Evolutionary conservation across 2,888 invertebrate species (phyloP).

Genomic region (Argynnis bischoffii): DNA sequence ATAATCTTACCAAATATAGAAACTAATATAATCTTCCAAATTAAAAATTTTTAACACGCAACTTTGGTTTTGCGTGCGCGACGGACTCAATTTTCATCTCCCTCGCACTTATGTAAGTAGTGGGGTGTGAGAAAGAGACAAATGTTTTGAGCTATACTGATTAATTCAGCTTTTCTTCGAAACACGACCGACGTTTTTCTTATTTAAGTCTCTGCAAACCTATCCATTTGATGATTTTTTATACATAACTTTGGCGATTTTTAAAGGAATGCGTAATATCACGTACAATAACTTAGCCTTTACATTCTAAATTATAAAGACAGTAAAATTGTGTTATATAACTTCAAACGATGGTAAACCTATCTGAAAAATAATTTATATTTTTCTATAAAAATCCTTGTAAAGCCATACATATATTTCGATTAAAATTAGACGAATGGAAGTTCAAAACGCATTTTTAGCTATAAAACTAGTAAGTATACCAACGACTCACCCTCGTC

Average conservation of each 20-base stretch:
- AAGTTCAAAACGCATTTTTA: too few relatives aligned
- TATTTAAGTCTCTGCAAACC: conserved; percentile 61
- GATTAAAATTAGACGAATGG: too few relatives aligned
- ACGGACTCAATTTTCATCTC: conserved; percentile 42
- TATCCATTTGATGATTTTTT: conserved; percentile 45
- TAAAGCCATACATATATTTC: too few relatives aligned
- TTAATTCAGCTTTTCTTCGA: conserved; percentile 78
- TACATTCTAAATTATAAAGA: too few relatives aligned
- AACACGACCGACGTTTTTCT: conserved; percentile 62
- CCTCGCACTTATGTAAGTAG: conserved; percentile 9
- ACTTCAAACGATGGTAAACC: too few relatives aligned
- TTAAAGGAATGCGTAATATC: too few relatives aligned
- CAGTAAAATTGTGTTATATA: too few relatives aligned
- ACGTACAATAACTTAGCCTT: too few relatives aligned
- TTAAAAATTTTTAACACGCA: conserved; percentile 42
- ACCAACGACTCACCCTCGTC: too few relatives aligned
- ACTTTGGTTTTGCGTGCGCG: conserved; percentile 62
- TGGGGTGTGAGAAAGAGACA: conserved; percentile 65
- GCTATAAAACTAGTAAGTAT: too few relatives aligned
- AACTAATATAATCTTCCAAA: conserved; percentile 19
- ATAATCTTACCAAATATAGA: conserved; percentile 3
- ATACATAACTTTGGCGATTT: not conserved
- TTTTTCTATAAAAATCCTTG: too few relatives aligned
- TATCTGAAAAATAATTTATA: too few relatives aligned
- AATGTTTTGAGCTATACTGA: conserved; percentile 59